Conservation (phyloP, 2,113 vertebrate genomes). For the Notothenia rossii region DNA sequence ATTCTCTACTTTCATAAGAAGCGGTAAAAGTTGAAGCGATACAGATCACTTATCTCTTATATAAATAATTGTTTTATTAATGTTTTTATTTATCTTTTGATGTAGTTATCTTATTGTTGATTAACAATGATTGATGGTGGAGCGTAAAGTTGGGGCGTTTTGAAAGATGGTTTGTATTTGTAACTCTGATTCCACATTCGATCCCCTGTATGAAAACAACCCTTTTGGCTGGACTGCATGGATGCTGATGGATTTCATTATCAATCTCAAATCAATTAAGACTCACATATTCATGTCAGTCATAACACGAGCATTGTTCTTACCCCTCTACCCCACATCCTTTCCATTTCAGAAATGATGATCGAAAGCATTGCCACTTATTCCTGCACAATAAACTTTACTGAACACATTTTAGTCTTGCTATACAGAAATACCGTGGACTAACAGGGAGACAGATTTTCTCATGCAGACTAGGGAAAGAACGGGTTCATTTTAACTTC, state of each 20-base stretch:
- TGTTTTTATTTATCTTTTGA: neutral
- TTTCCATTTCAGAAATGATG: slow-evolving; percentile 27
- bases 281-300: slow-evolving; percentile 92
- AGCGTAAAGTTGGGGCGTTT: neutral
- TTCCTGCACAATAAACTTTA: slow-evolving; percentile 66
- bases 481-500: neutral
- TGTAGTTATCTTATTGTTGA: neutral
- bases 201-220: neutral
- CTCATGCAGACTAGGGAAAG: slow-evolving; percentile 3
- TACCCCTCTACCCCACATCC: slow-evolving; percentile 59
- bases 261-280: slow-evolving; percentile 93
- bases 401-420: slow-evolving; percentile 49
- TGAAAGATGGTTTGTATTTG: slow-evolving; percentile 9
- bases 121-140: neutral
- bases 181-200: slow-evolving; percentile 3
- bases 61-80: no score
- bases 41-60: no score
- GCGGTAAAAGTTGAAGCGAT: neutral
- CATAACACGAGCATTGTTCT: slow-evolving; percentile 90
- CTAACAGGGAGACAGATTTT: slow-evolving; percentile 13
- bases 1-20: slow-evolving; percentile 17
- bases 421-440: slow-evolving; percentile 20
- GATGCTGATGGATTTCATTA: slow-evolving; percentile 90
- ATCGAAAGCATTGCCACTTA: slow-evolving; percentile 54
- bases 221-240: slow-evolving; percentile 75